A percentile compares a stretch with the other conserved stretches of the same genome.
Conservation (phyloP, 2,113 vertebrate genomes). For the Chloroceryle aenea region DNA sequence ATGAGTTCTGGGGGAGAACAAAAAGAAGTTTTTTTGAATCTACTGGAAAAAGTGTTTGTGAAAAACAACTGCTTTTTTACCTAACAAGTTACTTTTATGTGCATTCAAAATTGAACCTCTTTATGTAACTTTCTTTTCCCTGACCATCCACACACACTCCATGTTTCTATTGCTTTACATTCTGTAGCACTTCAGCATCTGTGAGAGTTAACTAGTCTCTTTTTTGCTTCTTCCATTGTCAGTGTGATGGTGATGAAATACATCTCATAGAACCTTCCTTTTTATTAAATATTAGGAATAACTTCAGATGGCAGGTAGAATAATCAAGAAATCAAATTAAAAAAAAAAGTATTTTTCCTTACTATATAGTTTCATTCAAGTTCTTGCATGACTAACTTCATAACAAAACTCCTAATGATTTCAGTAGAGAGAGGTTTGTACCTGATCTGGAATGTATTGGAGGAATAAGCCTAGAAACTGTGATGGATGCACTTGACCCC, state of each 20-base stretch:
- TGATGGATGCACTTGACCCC: accelerated
- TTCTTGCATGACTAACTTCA: neutral
- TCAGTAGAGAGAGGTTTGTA: neutral
- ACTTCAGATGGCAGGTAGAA: neutral
- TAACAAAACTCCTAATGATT: neutral
- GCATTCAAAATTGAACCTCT: neutral
- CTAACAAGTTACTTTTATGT: neutral
- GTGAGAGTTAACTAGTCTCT: neutral
- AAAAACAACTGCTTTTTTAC: neutral
- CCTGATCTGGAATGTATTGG: neutral
- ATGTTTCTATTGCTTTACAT: neutral
- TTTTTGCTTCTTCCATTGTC: neutral
- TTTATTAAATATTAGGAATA: neutral
- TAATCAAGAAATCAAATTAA: neutral
- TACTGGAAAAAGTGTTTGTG: neutral
- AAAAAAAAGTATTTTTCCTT: neutral
- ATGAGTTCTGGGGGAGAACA: neutral
- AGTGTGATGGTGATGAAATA: neutral
- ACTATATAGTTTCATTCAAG: neutral
- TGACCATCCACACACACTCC: neutral
- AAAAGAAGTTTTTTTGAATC: neutral
- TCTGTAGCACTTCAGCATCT: neutral
- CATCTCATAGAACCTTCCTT: neutral
- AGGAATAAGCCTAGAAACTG: neutral
- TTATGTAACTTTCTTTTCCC: neutral